Conservation (phyloP, 1,140 invertebrate genomes). For the Drosophila melanogaster region DNA sequence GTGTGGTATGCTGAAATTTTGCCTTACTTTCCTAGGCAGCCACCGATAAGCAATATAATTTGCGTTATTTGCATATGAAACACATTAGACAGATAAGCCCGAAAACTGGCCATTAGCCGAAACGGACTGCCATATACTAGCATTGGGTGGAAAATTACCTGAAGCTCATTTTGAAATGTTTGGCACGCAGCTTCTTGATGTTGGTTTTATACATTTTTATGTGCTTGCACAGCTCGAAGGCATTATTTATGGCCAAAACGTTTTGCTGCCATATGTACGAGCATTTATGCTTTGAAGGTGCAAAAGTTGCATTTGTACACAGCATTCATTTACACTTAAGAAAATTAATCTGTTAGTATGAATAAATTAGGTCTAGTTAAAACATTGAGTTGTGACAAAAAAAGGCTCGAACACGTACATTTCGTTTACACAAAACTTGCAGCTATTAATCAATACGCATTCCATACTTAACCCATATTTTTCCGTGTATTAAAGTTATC, state of each 20-base stretch:
- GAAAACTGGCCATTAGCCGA: slow-evolving; percentile 33
- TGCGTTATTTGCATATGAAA: slow-evolving; percentile 66
- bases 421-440: no score
- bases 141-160: slow-evolving; percentile 55
- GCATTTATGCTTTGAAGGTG: slow-evolving; percentile 23
- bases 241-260: slow-evolving; percentile 71
- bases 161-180: slow-evolving; percentile 64
- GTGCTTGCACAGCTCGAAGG: slow-evolving; percentile 53
- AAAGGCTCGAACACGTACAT: no score
- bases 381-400: no score
- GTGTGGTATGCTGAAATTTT: slow-evolving; percentile 13
- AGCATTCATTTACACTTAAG: not conserved
- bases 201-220: slow-evolving; percentile 53
- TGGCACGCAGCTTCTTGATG: slow-evolving; percentile 52
- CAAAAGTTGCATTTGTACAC: slow-evolving; percentile 13
- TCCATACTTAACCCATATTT: not conserved
- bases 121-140: slow-evolving; percentile 25
- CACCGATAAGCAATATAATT: slow-evolving; percentile 44
- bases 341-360: not conserved
- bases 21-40: not conserved
- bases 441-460: no score
- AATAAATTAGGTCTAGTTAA: no score
- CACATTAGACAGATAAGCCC: slow-evolving; percentile 47
- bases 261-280: slow-evolving; percentile 27
- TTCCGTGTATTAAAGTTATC: not conserved